These are phyloP conservation scores for Perdita meconis DNA, from an alignment of 2,888 invertebrate genomes.

Conservation along the genomic window DNA sequence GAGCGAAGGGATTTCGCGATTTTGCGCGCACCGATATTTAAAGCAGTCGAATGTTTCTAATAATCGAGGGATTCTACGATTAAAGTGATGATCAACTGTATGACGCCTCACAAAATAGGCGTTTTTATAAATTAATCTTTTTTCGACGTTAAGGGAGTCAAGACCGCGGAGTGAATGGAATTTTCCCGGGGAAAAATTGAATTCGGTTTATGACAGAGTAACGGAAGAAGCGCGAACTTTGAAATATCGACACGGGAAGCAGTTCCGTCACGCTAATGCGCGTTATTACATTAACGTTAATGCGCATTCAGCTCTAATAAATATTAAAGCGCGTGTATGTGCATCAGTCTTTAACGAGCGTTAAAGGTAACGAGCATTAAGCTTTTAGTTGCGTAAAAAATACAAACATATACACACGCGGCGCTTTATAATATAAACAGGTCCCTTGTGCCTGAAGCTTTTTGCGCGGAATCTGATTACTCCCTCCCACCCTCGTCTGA, in stretches of 20 bases:
- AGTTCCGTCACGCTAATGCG: not conserved
- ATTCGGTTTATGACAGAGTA: not conserved
- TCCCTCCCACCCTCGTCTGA: not conserved
- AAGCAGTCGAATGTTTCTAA: not conserved
- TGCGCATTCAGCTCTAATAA: conserved; percentile 41
- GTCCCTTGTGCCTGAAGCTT: not conserved
- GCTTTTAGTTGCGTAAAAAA: conserved; percentile 12
- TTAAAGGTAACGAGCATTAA: conserved; percentile 29
- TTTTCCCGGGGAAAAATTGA: not conserved
- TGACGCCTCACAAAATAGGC: no score
- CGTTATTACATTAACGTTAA: conserved; percentile 42
- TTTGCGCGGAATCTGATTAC: conserved; percentile 4
- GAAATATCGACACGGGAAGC: conserved; percentile 24
- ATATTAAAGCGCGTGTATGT: conserved; percentile 27
- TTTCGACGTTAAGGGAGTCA: not conserved
- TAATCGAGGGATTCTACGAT: no score
- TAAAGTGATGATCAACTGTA: no score
- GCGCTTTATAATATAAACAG: not conserved
- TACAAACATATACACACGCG: conserved; percentile 5
- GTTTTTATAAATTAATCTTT: no score
- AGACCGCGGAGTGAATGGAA: not conserved
- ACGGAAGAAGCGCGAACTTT: conserved; percentile 11
- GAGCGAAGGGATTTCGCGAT: no score
- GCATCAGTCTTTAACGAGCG: conserved; percentile 10
- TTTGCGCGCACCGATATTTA: no score